Evolutionary conservation across 2,888 invertebrate species (phyloP), one percentile per base, ranked within the genome.

Genomic region (Drepana falcataria): DNA sequence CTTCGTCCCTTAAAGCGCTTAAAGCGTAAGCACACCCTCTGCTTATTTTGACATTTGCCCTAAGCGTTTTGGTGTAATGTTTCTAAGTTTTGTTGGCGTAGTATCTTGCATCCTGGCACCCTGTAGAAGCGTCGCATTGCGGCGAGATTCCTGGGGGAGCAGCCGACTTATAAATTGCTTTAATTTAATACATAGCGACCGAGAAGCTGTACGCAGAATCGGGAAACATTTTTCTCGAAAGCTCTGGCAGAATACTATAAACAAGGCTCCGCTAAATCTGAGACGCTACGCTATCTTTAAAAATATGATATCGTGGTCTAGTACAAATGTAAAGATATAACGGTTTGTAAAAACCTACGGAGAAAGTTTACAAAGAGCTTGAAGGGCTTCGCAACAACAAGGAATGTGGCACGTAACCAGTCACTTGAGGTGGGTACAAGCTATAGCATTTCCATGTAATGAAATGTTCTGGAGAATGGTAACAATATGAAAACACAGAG

Each of bases 151-250:
- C 57, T 65, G 70, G 75, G 73, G 67, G 71, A 71, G 71, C 73
- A 78, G 76, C 79, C 67, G 76, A 79, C 80, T 82, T 85, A 85
- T 83, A 85, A 85, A 85, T 85, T 83, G 77, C 82, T 84, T 82
- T 86, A 83, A 85, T 85, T 86, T 85, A 85, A 86, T 83, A 85
- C 68, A 81, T 80, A 61, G 69, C 69, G 63, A 64, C 60, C 62
- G 61, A 63, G 66, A 65, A 55, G 72, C 72, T 70, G 59, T 64
- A 62, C 59, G 69, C 60, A 57, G 60, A 56, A 58, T 55, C 53
- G 58, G 58, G 55, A 63, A 57, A 58, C 58, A 63, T 64, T 63
- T 64, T 66, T 63, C 61, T 58, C 55, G 48, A 44, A 57, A 59
- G 44, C 55, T 59, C 58, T 60, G 59, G 57, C 48, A 57, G 54